Conservation (phyloP, 1,140 invertebrate genomes). For the Pseudomyrmex sp. region DNA sequence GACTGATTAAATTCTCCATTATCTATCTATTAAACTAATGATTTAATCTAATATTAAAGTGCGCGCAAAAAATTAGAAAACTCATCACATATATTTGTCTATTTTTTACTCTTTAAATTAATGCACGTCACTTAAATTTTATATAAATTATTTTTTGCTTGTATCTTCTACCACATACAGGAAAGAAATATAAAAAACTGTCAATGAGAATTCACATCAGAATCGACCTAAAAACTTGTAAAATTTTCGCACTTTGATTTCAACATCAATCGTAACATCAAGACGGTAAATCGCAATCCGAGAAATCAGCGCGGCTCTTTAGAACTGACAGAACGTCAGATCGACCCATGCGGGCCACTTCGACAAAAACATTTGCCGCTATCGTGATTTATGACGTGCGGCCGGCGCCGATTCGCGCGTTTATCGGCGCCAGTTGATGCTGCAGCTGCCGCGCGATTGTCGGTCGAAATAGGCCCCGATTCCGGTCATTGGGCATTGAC, state of each 20-base stretch:
- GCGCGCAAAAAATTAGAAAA: background rate
- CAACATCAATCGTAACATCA: background rate
- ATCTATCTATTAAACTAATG: conserved; percentile 29
- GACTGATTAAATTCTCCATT: conserved; percentile 46
- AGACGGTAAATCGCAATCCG: background rate
- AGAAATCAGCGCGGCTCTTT: conserved; percentile 1
- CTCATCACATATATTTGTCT: too few species aligned
- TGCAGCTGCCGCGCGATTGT: conserved; percentile 58
- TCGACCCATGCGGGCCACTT: conserved; percentile 28
- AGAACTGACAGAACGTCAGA: background rate
- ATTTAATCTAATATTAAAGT: background rate
- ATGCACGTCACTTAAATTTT: too few species aligned
- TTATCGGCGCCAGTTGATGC: conserved; percentile 35
- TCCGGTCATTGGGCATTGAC: conserved; percentile 59
- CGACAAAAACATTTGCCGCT: conserved; percentile 64
- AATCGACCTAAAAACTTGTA: too few species aligned
- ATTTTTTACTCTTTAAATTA: too few species aligned
- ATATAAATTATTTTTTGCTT: too few species aligned
- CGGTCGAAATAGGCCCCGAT: conserved; percentile 46
- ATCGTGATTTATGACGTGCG: conserved; percentile 69
- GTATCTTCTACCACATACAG: too few species aligned
- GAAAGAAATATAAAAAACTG: too few species aligned
- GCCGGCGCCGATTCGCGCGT: conserved; percentile 55
- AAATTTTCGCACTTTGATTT: too few species aligned
- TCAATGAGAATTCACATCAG: too few species aligned